Conservation (phyloP, 2,888 invertebrate species). For the Molanna angustata region DNA sequence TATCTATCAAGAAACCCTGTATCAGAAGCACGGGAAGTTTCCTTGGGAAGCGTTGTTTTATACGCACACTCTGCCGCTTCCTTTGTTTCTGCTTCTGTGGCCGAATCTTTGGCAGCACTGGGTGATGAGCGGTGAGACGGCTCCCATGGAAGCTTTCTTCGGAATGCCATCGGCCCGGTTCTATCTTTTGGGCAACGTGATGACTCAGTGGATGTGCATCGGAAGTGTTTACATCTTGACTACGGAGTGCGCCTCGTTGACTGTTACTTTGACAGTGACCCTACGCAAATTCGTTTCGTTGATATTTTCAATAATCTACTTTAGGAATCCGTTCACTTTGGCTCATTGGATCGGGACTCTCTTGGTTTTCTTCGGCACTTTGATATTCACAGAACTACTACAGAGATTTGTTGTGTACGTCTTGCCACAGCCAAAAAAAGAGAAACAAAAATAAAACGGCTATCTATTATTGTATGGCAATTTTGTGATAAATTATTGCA, state of each 20-base stretch:
- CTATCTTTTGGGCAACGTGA: constrained; percentile 75
- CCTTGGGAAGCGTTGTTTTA: constrained; percentile 86
- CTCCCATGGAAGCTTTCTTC: constrained; percentile 56
- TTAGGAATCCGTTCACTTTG: constrained; percentile 88
- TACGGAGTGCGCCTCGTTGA: constrained; percentile 89
- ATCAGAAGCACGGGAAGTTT: constrained; percentile 83
- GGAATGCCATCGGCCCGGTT: constrained; percentile 71
- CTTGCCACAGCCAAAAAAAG: constrained; percentile 39
- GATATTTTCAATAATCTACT: constrained; percentile 93
- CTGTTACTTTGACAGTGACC: constrained; percentile 94
- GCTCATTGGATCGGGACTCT: constrained; percentile 90
- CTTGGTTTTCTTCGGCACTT: constrained; percentile 88
- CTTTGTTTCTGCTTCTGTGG: constrained; percentile 79
- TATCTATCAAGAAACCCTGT: constrained; percentile 87
- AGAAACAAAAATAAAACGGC: constrained; percentile 42
- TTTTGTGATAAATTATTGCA: too few species aligned
- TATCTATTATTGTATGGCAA: too few species aligned
- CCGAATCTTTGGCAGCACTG: constrained; percentile 77
- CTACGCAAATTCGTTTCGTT: constrained; percentile 93
- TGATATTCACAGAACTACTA: constrained; percentile 83
- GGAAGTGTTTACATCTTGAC: constrained; percentile 93
- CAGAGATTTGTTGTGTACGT: constrained; percentile 50
- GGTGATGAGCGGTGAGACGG: constrained; percentile 66
- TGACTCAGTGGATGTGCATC: constrained; percentile 92
- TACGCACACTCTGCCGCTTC: constrained; percentile 87